A percentile compares a stretch with the other conserved stretches of the same genome.
Evolutionary conservation across 2,797 vertebrate genomes (phyloP).

Genomic region (Protosalanx chinensis): DNA sequence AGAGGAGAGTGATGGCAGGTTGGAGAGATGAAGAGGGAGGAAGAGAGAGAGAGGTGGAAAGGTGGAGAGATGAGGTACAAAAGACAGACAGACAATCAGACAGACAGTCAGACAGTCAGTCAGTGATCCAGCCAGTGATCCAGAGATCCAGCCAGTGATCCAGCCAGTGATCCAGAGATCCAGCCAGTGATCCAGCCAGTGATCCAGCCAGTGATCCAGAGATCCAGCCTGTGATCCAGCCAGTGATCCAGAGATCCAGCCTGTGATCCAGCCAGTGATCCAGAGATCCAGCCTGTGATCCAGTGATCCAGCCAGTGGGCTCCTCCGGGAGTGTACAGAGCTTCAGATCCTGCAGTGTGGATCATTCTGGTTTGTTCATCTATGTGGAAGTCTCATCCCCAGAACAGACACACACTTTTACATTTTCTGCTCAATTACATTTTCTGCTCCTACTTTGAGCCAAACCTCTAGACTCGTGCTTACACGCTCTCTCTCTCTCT

Average conservation of each 20-base stretch:
- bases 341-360: slow-evolving; percentile 49
- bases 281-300: too few relatives aligned
- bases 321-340: too few relatives aligned
- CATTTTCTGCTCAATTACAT: slow-evolving; percentile 80
- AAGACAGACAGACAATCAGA: background rate
- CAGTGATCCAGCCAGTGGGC: too few relatives aligned
- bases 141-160: background rate
- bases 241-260: slow-evolving; percentile 63
- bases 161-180: too few relatives aligned
- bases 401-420: slow-evolving; percentile 54
- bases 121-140: background rate
- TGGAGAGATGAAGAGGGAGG: background rate
- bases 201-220: too few relatives aligned
- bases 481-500: slow-evolving; percentile 8
- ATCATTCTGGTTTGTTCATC: slow-evolving; percentile 69
- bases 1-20: too few relatives aligned
- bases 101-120: background rate
- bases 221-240: slow-evolving; percentile 23
- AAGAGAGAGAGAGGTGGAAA: slow-evolving; percentile 3
- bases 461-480: slow-evolving; percentile 46
- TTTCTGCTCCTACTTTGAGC: slow-evolving; percentile 65
- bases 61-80: too few relatives aligned
- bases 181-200: too few relatives aligned
- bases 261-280: slow-evolving; percentile 34
- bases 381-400: slow-evolving; percentile 63